Evolutionary conservation across 2,113 vertebrate genomes (phyloP).

Genomic region (Apus apus): DNA sequence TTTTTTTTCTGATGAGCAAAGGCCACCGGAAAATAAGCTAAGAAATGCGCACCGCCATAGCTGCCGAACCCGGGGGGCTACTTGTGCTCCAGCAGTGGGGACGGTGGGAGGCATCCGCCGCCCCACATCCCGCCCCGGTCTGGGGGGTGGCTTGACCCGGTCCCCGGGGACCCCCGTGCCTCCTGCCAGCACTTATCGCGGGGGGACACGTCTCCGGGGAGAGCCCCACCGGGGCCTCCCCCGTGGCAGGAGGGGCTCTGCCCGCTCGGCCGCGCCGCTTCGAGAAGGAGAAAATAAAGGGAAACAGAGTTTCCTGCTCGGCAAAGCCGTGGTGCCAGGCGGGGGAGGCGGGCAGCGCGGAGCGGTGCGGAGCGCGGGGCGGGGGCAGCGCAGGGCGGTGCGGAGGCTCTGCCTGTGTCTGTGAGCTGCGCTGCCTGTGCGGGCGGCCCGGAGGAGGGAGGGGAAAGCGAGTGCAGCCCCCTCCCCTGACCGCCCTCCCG

Average conservation of each 20-base stretch:
- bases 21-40: neutral
- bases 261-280: neutral
- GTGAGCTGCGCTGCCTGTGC: neutral
- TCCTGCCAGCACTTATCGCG: too few relatives aligned
- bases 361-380: neutral
- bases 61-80: neutral
- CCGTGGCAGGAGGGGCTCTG: neutral
- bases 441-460: neutral
- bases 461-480: neutral
- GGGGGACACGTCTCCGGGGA: neutral
- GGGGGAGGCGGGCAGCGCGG: neutral
- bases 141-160: neutral
- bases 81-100: neutral
- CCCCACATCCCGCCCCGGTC: neutral
- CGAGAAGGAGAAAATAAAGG: neutral
- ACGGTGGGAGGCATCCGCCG: neutral
- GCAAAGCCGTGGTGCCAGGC: neutral
- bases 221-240: neutral
- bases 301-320: neutral
- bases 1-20: neutral
- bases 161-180: neutral
- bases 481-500: neutral
- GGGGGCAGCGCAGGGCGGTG: neutral
- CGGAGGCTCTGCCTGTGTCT: neutral
- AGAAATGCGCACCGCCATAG: neutral